Evolutionary conservation across 2,888 invertebrate genomes (phyloP), one percentile per base, ranked within the genome.

Genomic region (Andrena haemorrhoa): DNA sequence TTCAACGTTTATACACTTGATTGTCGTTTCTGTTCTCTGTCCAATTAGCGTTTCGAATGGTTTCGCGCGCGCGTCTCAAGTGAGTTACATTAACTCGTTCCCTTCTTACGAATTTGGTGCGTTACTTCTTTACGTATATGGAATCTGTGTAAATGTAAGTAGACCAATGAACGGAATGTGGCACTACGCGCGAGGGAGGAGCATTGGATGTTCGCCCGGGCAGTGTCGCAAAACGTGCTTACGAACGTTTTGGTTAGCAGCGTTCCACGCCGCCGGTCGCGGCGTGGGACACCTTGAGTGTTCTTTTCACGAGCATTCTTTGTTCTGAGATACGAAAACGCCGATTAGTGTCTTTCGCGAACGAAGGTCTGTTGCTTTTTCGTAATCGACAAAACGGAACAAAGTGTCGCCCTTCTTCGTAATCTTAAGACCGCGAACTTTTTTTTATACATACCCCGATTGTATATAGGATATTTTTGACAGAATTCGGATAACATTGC

Each of bases 401-500:
- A 49, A 78, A 64, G 47, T 56, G 23, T 71, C 33, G 47, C 70
- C 60, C 69, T 72, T 85, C 47, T 78, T 84, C 73, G 65, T 82
- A 82, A 82, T 73, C 51, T 65, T 76, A 84, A 80, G 79, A 76
- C 51, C 56, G 58, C 41, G 76, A 61, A 64, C 83, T 80, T 84
- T 75, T 82, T 83, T 83, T 72, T 65, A 79, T 56, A 79, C 75
- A 61, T 75, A 72, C 73, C 73, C 82, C 68, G 71, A 79, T 76
- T 86, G 86, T 88, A 85, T 69, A 90, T 87, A 90, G 85, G 88
- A 88, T 91, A 92, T 91, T 92, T 92, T 91, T 89, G 88, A 90
- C 87, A 89, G 75, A 89, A 87, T 82, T 80, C 81, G 35, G 76
- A 87, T 83, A 75, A 84, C 66, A 80, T 83, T 75, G 83, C 84